Conservation (phyloP, 2,113 vertebrate species). For the Morphnarchus princeps region DNA sequence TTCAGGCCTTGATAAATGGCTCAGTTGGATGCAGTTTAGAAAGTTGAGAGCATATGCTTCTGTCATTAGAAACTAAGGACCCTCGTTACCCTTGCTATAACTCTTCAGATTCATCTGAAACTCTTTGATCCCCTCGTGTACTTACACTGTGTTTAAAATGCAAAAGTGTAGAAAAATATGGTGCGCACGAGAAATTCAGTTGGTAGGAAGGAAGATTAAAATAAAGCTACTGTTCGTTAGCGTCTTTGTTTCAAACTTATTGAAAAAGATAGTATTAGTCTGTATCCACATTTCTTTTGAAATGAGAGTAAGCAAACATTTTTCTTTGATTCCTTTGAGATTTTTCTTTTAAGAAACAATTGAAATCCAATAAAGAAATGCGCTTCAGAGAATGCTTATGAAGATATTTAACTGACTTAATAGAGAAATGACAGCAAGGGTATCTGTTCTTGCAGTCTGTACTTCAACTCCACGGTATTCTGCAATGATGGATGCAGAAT, state of each 20-base stretch:
- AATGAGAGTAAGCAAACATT: constrained; percentile 33
- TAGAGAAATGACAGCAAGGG: constrained; percentile 45
- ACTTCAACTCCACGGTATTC: background rate
- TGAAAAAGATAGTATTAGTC: background rate
- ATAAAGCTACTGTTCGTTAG: constrained; percentile 50
- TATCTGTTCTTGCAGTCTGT: constrained; percentile 29
- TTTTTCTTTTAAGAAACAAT: constrained; percentile 64
- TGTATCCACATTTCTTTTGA: background rate
- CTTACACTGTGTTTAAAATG: constrained; percentile 63
- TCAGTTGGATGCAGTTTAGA: constrained; percentile 59
- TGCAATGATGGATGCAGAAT: constrained; percentile 7
- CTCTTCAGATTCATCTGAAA: constrained; percentile 64
- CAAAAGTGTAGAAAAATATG: constrained; percentile 40
- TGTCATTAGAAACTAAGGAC: constrained; percentile 52
- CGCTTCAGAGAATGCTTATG: constrained; percentile 56
- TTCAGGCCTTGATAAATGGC: constrained; percentile 63
- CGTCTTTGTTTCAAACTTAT: background rate
- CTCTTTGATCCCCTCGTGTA: constrained; percentile 42
- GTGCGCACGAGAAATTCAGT: background rate
- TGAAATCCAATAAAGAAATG: constrained; percentile 62
- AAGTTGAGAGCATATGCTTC: constrained; percentile 65
- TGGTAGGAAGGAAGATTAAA: constrained; percentile 38
- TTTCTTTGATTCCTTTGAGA: constrained; percentile 62
- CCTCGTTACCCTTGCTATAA: constrained; percentile 63
- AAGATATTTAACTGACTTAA: constrained; percentile 67